Evolutionary conservation across 2,113 vertebrate genomes (phyloP).

Genomic region (Percopsis transmontana): DNA sequence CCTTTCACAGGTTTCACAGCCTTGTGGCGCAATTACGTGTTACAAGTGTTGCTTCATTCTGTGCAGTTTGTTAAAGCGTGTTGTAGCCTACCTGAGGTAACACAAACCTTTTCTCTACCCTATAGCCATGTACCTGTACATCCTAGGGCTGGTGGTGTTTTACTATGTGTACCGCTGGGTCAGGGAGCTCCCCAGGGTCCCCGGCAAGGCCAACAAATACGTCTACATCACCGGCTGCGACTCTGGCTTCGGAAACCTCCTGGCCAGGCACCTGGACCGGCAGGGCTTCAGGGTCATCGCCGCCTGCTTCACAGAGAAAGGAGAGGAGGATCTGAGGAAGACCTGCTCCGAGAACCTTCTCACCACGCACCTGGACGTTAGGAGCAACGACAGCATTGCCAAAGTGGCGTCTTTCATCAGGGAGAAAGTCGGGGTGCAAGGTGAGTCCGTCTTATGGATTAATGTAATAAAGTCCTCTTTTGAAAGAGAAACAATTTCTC

Average conservation of each 20-base stretch:
- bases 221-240: constrained; percentile 92
- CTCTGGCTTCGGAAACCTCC: constrained; percentile 84
- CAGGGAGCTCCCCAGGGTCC: constrained; percentile 69
- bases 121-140: constrained; percentile 71
- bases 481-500: neutral
- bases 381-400: constrained; percentile 74
- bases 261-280: constrained; percentile 83
- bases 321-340: constrained; percentile 81
- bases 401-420: constrained; percentile 74
- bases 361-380: constrained; percentile 74
- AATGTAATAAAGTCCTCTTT: neutral
- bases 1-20: too few species aligned
- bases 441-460: constrained; percentile 65
- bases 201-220: constrained; percentile 66
- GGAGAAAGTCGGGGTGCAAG: constrained; percentile 67
- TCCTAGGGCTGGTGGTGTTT: constrained; percentile 58
- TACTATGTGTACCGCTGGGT: constrained; percentile 73
- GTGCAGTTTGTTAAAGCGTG: too few species aligned
- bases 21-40: too few species aligned
- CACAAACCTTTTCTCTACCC: neutral
- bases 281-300: constrained; percentile 84
- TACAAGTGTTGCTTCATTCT: too few species aligned
- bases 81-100: neutral
- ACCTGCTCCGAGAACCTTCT: constrained; percentile 73
- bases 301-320: constrained; percentile 79